These are phyloP conservation scores for Venustoraphidia nigricollis DNA, from an alignment of 2,888 invertebrate genomes.

Conservation along the genomic window DNA sequence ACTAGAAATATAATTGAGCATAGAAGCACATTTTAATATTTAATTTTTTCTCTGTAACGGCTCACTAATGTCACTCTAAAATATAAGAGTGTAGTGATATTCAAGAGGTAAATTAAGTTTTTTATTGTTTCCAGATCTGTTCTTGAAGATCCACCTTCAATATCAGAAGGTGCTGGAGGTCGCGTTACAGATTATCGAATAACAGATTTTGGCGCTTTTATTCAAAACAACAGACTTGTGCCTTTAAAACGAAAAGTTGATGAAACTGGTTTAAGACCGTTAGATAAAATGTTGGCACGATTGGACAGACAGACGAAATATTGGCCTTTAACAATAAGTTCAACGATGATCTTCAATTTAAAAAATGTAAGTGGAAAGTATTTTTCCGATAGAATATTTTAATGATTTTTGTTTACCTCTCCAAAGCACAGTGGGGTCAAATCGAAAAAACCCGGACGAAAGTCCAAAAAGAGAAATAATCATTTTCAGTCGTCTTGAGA, in stretches of 20 bases:
- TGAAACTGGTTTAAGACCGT: conserved; percentile 32
- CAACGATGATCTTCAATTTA: conserved; percentile 75
- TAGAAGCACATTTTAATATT: too few relatives aligned
- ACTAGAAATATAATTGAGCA: too few relatives aligned
- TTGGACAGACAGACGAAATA: conserved; percentile 69
- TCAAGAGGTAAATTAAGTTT: too few relatives aligned
- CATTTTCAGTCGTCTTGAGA: too few relatives aligned
- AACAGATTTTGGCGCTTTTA: conserved; percentile 75
- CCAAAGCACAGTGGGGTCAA: too few relatives aligned
- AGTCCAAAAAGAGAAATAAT: too few relatives aligned
- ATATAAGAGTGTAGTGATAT: too few relatives aligned
- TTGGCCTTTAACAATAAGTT: conserved; percentile 79
- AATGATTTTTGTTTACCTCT: too few relatives aligned
- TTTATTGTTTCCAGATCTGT: conserved; percentile 42
- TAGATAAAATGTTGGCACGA: conserved; percentile 48
- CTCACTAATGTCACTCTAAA: too few relatives aligned
- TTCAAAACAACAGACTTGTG: conserved; percentile 67
- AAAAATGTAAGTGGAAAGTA: conserved; percentile 38
- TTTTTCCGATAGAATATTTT: too few relatives aligned
- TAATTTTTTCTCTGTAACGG: too few relatives aligned
- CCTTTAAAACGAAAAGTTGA: conserved; percentile 40
- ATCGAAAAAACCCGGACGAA: too few relatives aligned
- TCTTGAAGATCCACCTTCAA: conserved; percentile 87
- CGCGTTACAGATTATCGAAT: conserved; percentile 81
- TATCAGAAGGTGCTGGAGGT: conserved; percentile 89